Evolutionary conservation across 2,113 vertebrate genomes (phyloP), one percentile per base, ranked within the genome.

Genomic region (Hiodon alosoides): DNA sequence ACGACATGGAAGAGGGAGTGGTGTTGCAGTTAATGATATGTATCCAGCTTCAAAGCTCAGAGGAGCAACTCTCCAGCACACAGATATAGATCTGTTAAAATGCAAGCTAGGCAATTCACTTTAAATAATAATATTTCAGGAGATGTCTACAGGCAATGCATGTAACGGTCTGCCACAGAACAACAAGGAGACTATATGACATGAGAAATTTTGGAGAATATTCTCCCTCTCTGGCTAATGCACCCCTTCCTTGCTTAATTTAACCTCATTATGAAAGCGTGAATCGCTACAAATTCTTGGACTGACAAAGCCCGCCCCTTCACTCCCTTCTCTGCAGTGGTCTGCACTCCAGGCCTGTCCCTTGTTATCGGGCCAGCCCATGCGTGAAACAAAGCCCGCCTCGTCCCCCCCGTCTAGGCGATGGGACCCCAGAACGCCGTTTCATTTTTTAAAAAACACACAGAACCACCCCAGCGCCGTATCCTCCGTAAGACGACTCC

Each of bases 201-300:
- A 59, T 16, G 67, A 69, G 11, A 17, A 31, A 31, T 31, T 31
- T 31, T 31, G 67, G 1, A n/a, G 46, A 53, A 31, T 17, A 31
- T 7, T 3, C 5, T 53, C 85, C 76, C 71, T 80, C 83, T 74
- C 75, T 31, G 31, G 31, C 31, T 1, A 82, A 74, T 76, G 79
- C 74, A 83, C 83, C 83, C 89, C 85, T 89, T 89, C 87, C 79
- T 87, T 57, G 86, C 92, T 93, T 94, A 83, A 91, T 90, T 94
- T 88, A 89, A 92, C 82, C 81, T 90, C 83, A 92, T 93, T 91
- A 91, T 80, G 78, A 87, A 91, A 91, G 87, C 87, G 90, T 86
- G 89, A 91, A 90, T 86, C 87, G 82, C 85, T 91, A 91, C 87
- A 92, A 92, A 93, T 91, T 92, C 85, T 87, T 83, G 76, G 83